Evolutionary conservation across 2,113 vertebrate species (phyloP).

Genomic region (Egretta garzetta): DNA sequence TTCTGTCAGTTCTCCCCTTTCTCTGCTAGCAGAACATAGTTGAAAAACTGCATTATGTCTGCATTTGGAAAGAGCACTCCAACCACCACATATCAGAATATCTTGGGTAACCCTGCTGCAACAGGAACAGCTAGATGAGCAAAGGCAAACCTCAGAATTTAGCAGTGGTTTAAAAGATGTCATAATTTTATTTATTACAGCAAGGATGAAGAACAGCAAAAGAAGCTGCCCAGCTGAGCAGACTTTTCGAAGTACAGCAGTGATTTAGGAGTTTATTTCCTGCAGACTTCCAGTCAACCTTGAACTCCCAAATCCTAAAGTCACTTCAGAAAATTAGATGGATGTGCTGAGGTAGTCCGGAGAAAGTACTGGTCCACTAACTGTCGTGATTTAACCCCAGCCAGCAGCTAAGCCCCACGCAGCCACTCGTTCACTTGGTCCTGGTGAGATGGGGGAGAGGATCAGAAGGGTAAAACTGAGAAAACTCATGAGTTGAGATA

Average conservation of each 20-base stretch:
- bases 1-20: neutral
- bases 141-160: neutral
- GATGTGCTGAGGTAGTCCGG: neutral
- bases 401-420: neutral
- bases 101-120: neutral
- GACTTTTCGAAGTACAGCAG: neutral
- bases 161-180: neutral
- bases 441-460: neutral
- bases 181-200: neutral
- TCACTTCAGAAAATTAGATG: conserved; percentile 11
- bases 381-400: neutral
- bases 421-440: neutral
- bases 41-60: neutral
- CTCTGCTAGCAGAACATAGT: neutral
- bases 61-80: neutral
- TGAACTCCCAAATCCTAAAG: conserved; percentile 8
- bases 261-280: conserved; percentile 54
- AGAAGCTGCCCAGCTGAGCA: neutral
- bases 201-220: conserved; percentile 1
- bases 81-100: neutral
- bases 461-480: neutral
- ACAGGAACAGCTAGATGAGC: neutral
- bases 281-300: conserved; percentile 29
- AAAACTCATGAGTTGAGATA: neutral
- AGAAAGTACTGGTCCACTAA: neutral